Percentiles rank a stretch among this genome's conserved stretches.
Conservation (phyloP, 1,140 invertebrate genomes). For the Euura saliciscinereae region DNA sequence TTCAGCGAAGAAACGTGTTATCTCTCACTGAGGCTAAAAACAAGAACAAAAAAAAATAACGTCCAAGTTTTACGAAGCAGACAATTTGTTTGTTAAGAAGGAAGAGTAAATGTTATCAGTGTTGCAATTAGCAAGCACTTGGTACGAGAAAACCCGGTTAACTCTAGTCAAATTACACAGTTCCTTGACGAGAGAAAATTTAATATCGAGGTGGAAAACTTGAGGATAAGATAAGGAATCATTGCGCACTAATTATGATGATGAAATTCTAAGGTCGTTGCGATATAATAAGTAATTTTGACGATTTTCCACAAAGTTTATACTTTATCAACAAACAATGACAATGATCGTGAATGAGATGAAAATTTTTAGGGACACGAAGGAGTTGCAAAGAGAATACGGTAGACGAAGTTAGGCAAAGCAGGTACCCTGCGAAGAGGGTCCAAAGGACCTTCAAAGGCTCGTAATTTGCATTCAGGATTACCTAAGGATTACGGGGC, state of each 20-base stretch:
- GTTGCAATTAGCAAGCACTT: neutral
- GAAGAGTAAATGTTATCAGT: neutral
- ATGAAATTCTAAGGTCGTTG: no score
- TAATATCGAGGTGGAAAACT: neutral
- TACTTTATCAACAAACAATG: no score
- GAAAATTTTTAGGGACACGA: no score
- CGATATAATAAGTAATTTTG: no score
- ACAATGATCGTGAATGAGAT: no score
- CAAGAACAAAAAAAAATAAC: neutral
- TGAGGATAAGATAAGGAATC: neutral
- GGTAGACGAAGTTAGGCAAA: no score
- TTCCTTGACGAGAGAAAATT: neutral
- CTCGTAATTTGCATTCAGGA: constrained; percentile 43
- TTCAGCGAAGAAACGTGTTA: neutral
- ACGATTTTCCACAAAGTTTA: no score
- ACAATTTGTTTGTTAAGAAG: constrained; percentile 5
- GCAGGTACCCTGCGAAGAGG: no score
- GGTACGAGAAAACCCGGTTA: neutral
- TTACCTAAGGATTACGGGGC: constrained; percentile 24
- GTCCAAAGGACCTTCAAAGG: constrained; percentile 37
- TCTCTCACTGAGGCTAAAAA: no score
- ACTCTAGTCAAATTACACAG: no score
- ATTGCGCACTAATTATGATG: no score
- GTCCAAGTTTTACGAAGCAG: neutral
- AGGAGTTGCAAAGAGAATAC: no score